These are phyloP conservation scores for Acropternis orthonyx DNA, from an alignment of 2,797 vertebrate genomes.

Conservation along the genomic window DNA sequence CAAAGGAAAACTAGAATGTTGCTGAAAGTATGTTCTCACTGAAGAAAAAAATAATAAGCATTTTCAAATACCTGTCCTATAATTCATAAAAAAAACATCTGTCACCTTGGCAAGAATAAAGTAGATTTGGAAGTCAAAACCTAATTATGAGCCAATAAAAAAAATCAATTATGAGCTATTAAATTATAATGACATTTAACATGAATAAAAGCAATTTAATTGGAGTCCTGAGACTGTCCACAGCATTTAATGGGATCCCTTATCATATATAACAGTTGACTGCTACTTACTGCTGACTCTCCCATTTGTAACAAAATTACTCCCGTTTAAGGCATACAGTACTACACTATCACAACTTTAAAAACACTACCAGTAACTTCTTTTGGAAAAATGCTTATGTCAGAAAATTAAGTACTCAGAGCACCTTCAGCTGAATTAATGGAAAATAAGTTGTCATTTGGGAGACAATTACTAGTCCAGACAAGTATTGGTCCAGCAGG, in stretches of 20 bases:
- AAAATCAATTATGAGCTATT: not conserved
- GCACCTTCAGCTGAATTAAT: not conserved
- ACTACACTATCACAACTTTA: not conserved
- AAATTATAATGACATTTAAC: not conserved
- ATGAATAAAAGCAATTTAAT: not conserved
- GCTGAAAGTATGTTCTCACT: conserved; percentile 9
- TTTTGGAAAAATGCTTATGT: not conserved
- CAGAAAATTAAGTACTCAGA: not conserved
- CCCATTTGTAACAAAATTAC: not conserved
- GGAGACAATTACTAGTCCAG: not conserved
- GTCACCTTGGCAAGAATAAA: not conserved
- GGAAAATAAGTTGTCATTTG: not conserved
- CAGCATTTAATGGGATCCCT: not conserved
- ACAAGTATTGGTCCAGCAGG: not conserved
- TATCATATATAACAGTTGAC: not conserved
- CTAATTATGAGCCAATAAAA: not conserved
- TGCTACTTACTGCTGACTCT: not conserved
- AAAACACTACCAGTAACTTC: not conserved
- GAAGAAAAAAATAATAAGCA: not conserved
- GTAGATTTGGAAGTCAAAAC: not conserved
- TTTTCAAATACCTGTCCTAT: not conserved
- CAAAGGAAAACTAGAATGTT: conserved; percentile 30
- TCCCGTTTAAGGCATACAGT: not conserved
- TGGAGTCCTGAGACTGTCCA: not conserved
- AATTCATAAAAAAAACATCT: not conserved